Evolutionary conservation across 2,113 vertebrate species (phyloP).

Genomic region (Ceyx melanurus): DNA sequence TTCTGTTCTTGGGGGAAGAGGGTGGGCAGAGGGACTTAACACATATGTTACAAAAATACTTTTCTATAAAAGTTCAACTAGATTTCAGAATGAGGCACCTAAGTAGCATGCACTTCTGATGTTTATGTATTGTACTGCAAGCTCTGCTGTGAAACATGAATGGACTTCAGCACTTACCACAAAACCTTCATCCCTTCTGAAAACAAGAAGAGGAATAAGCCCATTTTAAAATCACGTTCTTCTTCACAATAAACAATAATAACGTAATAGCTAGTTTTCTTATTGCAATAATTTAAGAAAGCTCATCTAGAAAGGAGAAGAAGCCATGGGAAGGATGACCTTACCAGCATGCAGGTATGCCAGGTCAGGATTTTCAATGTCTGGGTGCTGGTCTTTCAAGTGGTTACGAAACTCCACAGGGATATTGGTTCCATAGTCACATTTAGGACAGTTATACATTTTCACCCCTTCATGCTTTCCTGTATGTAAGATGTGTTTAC

Average conservation of each 20-base stretch:
- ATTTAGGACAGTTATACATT: slow-evolving; percentile 99
- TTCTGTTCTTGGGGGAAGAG: not conserved
- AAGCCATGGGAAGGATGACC: not conserved
- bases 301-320: not conserved
- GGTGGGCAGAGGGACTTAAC: not conserved
- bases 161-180: not conserved
- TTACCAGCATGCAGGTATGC: slow-evolving; percentile 96
- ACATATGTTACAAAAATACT: not conserved
- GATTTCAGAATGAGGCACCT: not conserved
- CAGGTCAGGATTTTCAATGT: slow-evolving; percentile 97
- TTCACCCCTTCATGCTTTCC: slow-evolving; percentile 97
- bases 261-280: not conserved
- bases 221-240: not conserved
- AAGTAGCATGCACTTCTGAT: not conserved
- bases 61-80: not conserved
- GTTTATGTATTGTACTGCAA: not conserved
- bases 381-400: slow-evolving; percentile 89
- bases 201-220: not conserved
- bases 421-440: slow-evolving; percentile 88
- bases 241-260: not conserved
- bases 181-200: not conserved
- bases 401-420: slow-evolving; percentile 98
- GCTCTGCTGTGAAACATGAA: not conserved
- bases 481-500: slow-evolving; percentile 96
- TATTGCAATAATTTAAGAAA: not conserved